Percentiles rank a stretch among this genome's conserved stretches.
Conservation (phyloP, 2,797 vertebrate genomes). For the Stomatorhinus walkeri region DNA sequence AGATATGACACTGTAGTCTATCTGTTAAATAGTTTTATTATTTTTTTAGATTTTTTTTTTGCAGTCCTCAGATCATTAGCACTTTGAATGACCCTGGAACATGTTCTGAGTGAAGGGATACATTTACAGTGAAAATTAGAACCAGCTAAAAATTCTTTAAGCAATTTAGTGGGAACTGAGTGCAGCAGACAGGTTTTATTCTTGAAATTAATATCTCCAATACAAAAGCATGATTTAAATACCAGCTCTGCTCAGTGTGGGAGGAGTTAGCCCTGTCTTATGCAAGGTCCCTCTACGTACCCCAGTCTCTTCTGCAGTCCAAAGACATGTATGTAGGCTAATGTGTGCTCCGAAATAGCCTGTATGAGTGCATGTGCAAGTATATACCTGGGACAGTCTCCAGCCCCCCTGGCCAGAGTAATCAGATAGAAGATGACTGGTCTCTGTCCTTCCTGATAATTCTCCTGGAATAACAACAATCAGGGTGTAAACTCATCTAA, state of each 20-base stretch:
- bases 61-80: background rate
- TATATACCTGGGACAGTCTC: background rate
- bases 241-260: background rate
- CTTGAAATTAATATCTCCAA: background rate
- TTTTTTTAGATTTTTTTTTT: background rate
- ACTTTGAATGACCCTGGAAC: background rate
- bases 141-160: background rate
- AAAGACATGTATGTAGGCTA: conserved; percentile 1
- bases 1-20: background rate
- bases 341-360: background rate
- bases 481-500: background rate
- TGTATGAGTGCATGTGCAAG: background rate
- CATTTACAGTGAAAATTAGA: background rate
- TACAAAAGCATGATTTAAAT: background rate
- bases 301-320: background rate
- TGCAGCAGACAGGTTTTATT: background rate
- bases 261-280: background rate
- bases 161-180: background rate
- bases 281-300: background rate
- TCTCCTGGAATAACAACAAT: background rate
- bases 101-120: background rate
- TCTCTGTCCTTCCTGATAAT: background rate
- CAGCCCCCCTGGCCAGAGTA: background rate
- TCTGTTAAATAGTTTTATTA: background rate
- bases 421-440: background rate